These are phyloP conservation scores for Aramus guarauna DNA, from an alignment of 2,113 vertebrate genomes.

Conservation along the genomic window DNA sequence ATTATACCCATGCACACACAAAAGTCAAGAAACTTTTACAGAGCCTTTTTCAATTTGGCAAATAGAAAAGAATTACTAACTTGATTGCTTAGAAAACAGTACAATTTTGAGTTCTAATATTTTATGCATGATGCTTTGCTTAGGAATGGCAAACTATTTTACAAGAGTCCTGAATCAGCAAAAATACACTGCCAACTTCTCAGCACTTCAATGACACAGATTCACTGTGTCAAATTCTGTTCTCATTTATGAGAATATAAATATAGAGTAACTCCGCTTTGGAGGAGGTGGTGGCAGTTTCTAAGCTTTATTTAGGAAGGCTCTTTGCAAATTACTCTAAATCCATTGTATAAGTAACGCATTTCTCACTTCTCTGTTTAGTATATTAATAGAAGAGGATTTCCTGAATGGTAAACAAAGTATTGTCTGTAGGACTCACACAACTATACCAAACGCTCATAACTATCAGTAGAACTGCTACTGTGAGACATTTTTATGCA, in stretches of 20 bases:
- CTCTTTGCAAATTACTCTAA: neutral
- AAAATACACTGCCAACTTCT: neutral
- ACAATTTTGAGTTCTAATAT: neutral
- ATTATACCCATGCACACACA: accelerated
- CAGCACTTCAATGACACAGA: neutral
- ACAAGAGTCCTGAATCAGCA: neutral
- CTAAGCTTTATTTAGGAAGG: neutral
- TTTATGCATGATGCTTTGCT: neutral
- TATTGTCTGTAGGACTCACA: neutral
- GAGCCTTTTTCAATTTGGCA: neutral
- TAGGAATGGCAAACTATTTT: neutral
- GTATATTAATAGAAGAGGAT: neutral
- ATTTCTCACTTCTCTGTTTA: neutral
- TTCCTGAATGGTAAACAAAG: neutral
- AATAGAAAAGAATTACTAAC: neutral
- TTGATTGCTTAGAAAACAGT: neutral
- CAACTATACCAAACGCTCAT: neutral
- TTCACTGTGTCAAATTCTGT: neutral
- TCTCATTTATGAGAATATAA: neutral
- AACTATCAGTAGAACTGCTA: neutral
- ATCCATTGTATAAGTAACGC: neutral
- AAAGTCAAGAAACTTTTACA: neutral
- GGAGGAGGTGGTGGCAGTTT: neutral
- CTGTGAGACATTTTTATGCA: neutral
- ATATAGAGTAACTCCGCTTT: neutral